Conservation (phyloP, 2,113 vertebrate species). For the Dromas ardeola region DNA sequence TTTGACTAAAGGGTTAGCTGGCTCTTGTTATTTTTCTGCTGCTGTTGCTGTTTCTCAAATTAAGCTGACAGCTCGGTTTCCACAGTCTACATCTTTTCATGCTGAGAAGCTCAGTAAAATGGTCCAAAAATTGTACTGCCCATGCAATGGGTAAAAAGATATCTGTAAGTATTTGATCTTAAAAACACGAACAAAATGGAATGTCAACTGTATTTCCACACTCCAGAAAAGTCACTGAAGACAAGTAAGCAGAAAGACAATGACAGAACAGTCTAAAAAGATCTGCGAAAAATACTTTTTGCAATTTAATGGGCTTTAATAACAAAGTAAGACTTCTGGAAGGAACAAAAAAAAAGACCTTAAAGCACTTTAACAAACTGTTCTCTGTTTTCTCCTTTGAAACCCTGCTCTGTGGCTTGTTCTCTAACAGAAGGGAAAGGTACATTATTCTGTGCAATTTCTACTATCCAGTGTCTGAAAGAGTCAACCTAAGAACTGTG, state of each 20-base stretch:
- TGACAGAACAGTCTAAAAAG: not conserved
- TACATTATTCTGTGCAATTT: not conserved
- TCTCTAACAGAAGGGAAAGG: not conserved
- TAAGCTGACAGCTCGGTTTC: constrained; percentile 12
- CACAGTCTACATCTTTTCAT: constrained; percentile 3
- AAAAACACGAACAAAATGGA: not conserved
- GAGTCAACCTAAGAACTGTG: not conserved
- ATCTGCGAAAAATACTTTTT: not conserved
- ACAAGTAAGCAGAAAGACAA: not conserved
- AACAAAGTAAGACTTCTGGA: not conserved
- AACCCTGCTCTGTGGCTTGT: not conserved
- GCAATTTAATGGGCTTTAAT: not conserved
- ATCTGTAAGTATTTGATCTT: not conserved
- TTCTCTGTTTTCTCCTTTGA: not conserved
- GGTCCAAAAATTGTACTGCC: not conserved
- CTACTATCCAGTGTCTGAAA: not conserved
- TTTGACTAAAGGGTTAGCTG: constrained; percentile 27
- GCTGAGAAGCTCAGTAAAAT: constrained; percentile 11
- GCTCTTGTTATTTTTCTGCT: constrained; percentile 40
- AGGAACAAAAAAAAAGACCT: not conserved
- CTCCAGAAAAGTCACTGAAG: not conserved
- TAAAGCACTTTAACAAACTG: not conserved
- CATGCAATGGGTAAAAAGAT: not conserved
- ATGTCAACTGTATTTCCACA: not conserved
- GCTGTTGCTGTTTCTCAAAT: constrained; percentile 36